Evolutionary conservation across 2,113 vertebrate genomes (phyloP), one percentile per base, ranked within the genome.

Genomic region (Erinaceus europaeus): DNA sequence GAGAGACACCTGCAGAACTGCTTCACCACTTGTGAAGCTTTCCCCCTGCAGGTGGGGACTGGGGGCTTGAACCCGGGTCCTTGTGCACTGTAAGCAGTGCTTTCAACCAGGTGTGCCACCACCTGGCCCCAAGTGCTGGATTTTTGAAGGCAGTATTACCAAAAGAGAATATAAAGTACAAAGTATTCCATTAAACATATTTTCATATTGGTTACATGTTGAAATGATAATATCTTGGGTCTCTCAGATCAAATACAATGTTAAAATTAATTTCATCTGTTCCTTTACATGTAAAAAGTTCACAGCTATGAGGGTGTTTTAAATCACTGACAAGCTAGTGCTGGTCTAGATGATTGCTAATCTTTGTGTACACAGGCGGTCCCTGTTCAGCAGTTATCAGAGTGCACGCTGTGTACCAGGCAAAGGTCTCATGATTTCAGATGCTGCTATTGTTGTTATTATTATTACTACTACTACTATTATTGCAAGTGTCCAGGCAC

Each of bases 371-470:
- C 21, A 21, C 18, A 40, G 78, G 27, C 21, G 36, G 20, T 38
- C 38, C 27, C 6, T 3, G 7, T 44, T 61, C 34, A 68, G 32
- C 12, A 36, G 29, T 44, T 52, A 13, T 59, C 15, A 29, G 38
- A 13, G 2, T 21, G 14, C 6, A 6, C 4, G 2, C 13, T 1
- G 0, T 2, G 23, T 29, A 20, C n/a, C 15, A 20, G 40, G 36
- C 29, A 38, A 12, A n/a, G 40, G 36, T 57, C 55, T 64, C 11
- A 1, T 27, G 23, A 44, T 38, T 64, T 61, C 53, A 61, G 36
- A 40, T 9, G 36, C 6, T 9, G 55, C 4, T 50, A 62, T 18
- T 32, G 48, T 14, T 59, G 15, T 59, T 46, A n/a, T n/a, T n/a
- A n/a, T n/a, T n/a, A n/a, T n/a, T n/a, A n/a, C n/a, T n/a, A n/a